phyloP scores from a whole-genome alignment of 2,797 vertebrate genomes.

The Gymnocypris eckloni region DNA sequence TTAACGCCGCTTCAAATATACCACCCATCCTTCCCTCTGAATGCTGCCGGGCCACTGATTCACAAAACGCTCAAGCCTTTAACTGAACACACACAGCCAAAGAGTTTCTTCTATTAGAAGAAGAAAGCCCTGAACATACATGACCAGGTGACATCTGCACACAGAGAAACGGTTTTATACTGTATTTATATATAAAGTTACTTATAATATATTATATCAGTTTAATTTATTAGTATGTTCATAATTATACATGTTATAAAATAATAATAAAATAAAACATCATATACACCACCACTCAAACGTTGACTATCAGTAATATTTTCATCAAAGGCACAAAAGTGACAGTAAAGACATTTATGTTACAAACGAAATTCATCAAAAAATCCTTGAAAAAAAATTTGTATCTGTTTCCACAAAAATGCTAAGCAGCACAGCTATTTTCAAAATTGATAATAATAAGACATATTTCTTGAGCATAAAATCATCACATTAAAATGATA shows the following conservation, averaged over 20 bases:
- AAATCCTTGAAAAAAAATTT: too few relatives aligned
- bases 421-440: neutral
- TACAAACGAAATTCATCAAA: neutral
- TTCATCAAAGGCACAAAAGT: neutral
- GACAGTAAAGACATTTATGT: neutral
- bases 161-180: neutral
- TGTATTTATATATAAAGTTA: neutral
- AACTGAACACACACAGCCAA: slow-evolving; percentile 9
- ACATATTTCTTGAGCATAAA: neutral
- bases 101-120: neutral
- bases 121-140: neutral
- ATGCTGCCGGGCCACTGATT: slow-evolving; percentile 18
- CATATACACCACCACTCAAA: neutral
- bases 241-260: neutral
- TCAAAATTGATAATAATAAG: neutral
- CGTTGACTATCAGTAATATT: neutral
- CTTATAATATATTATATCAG: neutral
- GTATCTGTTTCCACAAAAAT: too few relatives aligned
- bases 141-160: neutral
- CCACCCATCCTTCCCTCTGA: slow-evolving; percentile 36
- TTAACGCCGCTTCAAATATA: slow-evolving; percentile 55
- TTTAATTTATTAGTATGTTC: neutral
- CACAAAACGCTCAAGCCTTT: slow-evolving; percentile 8
- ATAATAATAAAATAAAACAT: too few relatives aligned
- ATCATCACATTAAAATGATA: neutral